Evolutionary conservation across 2,797 vertebrate genomes (phyloP).

Genomic region (Sebastes diaconus): DNA sequence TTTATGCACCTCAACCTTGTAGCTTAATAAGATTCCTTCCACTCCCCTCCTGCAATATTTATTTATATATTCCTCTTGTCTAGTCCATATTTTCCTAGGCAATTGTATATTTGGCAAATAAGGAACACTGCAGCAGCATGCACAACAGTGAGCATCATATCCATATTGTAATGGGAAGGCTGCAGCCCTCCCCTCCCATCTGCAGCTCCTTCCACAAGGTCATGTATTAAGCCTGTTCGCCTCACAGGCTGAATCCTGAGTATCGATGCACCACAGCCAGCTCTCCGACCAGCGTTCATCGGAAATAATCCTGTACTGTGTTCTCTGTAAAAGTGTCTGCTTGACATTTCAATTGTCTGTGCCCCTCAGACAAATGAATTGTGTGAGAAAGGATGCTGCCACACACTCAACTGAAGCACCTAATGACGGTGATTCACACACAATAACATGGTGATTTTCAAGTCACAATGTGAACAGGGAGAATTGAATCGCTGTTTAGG

Average conservation of each 20-base stretch:
- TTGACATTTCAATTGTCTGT: conserved; percentile 65
- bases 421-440: conserved; percentile 53
- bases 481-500: conserved; percentile 26
- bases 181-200: neutral
- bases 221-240: conserved; percentile 44
- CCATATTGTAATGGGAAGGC: conserved; percentile 50
- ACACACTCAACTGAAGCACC: conserved; percentile 43
- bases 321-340: conserved; percentile 37
- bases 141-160: conserved; percentile 29
- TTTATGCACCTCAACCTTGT: neutral
- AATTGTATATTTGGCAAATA: neutral
- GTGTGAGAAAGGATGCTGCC: conserved; percentile 25
- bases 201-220: conserved; percentile 66
- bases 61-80: neutral
- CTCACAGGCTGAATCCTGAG: conserved; percentile 32
- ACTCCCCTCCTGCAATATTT: neutral
- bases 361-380: conserved; percentile 53
- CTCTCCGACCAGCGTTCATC: conserved; percentile 24
- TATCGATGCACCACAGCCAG: conserved; percentile 25
- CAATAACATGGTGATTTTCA: conserved; percentile 19
- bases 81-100: neutral
- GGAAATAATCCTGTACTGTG: conserved; percentile 48
- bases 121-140: conserved; percentile 30
- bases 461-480: conserved; percentile 21
- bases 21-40: neutral